These are phyloP conservation scores for Crambe crambe DNA, from an alignment of 37 sponge, comb jelly and placozoan species.

Conservation along the genomic window DNA sequence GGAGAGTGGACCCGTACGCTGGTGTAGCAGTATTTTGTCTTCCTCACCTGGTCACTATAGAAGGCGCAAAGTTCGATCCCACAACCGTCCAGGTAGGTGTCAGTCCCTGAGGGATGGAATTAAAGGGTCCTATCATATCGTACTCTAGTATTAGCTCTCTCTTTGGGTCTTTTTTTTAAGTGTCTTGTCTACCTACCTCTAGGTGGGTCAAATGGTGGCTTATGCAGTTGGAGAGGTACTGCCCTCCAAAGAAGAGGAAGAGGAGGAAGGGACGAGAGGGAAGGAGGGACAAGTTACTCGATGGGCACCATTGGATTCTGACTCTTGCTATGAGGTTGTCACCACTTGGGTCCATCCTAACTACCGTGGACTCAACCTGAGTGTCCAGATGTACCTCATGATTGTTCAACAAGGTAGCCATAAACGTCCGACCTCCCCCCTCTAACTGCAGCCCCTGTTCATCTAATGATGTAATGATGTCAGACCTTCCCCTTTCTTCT, in stretches of 20 bases:
- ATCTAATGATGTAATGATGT: neutral
- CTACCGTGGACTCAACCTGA: conserved; percentile 60
- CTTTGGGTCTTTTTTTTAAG: too few relatives aligned
- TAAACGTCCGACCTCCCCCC: neutral
- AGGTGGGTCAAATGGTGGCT: conserved; percentile 69
- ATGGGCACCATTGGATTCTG: neutral
- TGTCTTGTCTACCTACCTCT: too few relatives aligned
- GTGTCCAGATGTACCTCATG: conserved; percentile 51
- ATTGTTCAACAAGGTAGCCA: conserved; percentile 41
- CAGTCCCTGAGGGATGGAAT: too few relatives aligned
- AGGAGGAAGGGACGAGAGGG: conserved; percentile 6
- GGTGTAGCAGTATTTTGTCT: conserved; percentile 50
- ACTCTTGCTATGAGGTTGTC: conserved; percentile 64
- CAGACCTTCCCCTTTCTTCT: neutral
- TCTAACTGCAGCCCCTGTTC: neutral
- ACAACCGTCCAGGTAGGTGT: neutral
- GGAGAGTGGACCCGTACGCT: conserved; percentile 21
- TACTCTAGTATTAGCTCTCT: too few relatives aligned
- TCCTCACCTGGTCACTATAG: neutral
- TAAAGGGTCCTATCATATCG: too few relatives aligned
- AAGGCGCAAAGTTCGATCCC: neutral
- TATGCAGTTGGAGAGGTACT: conserved; percentile 82
- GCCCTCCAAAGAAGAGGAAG: neutral
- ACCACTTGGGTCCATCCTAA: conserved; percentile 79
- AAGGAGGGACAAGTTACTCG: neutral